Conservation (phyloP, 2,888 invertebrate genomes). For the Tricholauxania praeusta region DNA sequence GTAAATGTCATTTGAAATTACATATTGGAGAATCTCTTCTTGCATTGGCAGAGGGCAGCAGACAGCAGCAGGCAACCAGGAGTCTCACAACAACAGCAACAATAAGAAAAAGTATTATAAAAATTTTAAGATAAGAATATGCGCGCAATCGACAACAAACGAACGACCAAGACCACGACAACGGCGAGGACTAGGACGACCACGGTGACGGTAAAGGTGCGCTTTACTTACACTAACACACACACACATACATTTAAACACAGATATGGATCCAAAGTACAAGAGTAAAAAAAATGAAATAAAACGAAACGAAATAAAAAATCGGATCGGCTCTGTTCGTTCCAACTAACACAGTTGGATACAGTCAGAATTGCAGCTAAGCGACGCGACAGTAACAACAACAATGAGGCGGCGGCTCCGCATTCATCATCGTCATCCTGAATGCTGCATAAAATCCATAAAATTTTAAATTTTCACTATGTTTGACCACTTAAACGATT, state of each 20-base stretch:
- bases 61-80: no score
- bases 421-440: constrained; percentile 26
- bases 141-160: constrained; percentile 4
- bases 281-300: background rate
- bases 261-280: constrained; percentile 14
- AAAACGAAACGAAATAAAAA: constrained; percentile 16
- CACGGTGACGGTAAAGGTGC: constrained; percentile 7
- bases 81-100: background rate
- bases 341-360: constrained; percentile 28
- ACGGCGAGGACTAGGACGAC: background rate
- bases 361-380: constrained; percentile 34
- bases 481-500: constrained; percentile 38
- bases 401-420: constrained; percentile 2
- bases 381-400: constrained; percentile 25
- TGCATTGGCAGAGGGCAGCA: no score
- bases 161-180: constrained; percentile 11
- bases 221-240: constrained; percentile 30
- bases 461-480: constrained; percentile 19
- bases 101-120: background rate
- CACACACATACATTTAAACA: background rate
- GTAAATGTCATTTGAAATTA: constrained; percentile 20
- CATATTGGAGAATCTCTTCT: background rate
- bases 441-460: constrained; percentile 12
- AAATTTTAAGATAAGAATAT: constrained; percentile 20
- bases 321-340: background rate